Conservation (phyloP, 2,113 vertebrate species). For the Pica pica region DNA sequence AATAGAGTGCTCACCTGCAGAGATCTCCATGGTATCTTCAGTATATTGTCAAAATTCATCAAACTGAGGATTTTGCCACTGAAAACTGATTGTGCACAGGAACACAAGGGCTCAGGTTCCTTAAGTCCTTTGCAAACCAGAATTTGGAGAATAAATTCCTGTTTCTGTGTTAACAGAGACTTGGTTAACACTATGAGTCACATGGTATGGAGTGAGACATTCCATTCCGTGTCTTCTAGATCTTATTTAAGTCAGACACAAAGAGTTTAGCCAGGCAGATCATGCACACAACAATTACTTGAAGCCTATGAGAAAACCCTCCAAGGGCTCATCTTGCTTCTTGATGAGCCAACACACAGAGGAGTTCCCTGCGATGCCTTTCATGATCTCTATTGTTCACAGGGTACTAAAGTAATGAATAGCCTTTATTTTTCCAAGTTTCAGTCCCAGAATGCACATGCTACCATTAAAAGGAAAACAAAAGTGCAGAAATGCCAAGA, state of each 20-base stretch:
- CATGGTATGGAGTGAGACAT: neutral
- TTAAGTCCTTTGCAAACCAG: neutral
- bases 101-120: neutral
- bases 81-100: neutral
- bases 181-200: neutral
- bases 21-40: neutral
- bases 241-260: conserved; percentile 24
- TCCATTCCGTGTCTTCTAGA: neutral
- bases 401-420: conserved; percentile 53
- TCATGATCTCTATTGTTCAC: conserved; percentile 43
- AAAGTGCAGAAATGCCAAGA: conserved; percentile 55
- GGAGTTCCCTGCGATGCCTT: conserved; percentile 47
- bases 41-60: neutral
- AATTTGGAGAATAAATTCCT: neutral
- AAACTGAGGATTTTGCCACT: neutral
- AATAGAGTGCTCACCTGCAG: neutral
- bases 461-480: conserved; percentile 61
- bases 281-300: conserved; percentile 50
- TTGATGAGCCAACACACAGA: conserved; percentile 29
- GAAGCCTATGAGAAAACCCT: conserved; percentile 32
- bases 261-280: conserved; percentile 43
- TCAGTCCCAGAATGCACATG: neutral
- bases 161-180: neutral
- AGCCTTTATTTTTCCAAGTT: conserved; percentile 54
- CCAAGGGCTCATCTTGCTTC: conserved; percentile 15